phyloP scores from a whole-genome alignment of 2,888 invertebrate genomes.

The Thereva unica region DNA sequence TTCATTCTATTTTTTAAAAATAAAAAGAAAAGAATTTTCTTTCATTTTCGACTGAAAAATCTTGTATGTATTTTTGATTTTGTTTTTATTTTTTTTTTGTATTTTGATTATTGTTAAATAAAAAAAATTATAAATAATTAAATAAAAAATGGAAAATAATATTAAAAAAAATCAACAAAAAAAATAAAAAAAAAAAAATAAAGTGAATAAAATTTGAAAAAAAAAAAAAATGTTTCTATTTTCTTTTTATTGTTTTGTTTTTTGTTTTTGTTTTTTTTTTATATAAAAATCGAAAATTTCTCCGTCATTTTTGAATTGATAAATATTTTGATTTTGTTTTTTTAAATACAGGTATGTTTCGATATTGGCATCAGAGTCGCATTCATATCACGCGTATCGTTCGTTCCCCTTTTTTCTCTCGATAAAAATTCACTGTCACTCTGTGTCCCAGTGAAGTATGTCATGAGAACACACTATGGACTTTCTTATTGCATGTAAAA shows the following conservation, averaged over 20 bases:
- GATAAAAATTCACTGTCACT: conserved; percentile 41
- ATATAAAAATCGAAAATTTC: too few relatives aligned
- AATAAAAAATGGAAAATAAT: conserved; percentile 1
- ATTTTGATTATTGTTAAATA: conserved; percentile 8
- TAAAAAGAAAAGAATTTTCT: conserved; percentile 28
- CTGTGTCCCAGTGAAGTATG: conserved; percentile 32
- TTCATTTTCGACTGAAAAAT: conserved; percentile 38
- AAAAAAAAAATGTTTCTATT: too few relatives aligned
- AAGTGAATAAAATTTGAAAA: too few relatives aligned
- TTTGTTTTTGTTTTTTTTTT: too few relatives aligned
- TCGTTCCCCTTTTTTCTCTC: conserved; percentile 23
- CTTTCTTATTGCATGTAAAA: conserved; percentile 27
- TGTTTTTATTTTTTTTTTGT: conserved; percentile 25
- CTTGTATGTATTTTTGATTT: conserved; percentile 13
- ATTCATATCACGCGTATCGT: conserved; percentile 8
- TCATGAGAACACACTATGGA: conserved; percentile 38
- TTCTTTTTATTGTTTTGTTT: too few relatives aligned
- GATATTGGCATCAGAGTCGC: conserved; percentile 7
- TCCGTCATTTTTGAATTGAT: too few relatives aligned
- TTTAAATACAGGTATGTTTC: not conserved
- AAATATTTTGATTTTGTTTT: too few relatives aligned
- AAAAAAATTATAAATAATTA: conserved; percentile 16
- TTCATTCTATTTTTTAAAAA: conserved; percentile 12
- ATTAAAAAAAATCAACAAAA: too few relatives aligned
- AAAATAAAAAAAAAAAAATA: too few relatives aligned